Evolutionary conservation across 1,140 invertebrate genomes (phyloP).

Genomic region (Chironomus tepperi): DNA sequence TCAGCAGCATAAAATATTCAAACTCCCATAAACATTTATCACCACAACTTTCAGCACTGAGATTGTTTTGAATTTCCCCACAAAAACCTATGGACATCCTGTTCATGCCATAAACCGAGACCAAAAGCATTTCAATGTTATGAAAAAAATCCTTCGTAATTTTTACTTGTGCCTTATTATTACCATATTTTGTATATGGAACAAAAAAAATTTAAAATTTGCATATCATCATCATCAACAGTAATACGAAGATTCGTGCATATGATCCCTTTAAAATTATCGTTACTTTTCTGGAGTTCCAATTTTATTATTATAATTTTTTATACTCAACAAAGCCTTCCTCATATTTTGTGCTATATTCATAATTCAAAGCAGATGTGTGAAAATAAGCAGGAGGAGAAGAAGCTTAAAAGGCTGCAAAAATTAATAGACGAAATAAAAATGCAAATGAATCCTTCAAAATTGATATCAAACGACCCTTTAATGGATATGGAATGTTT

Average conservation of each 20-base stretch:
- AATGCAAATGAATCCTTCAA: background rate
- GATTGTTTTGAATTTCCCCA: too few species aligned
- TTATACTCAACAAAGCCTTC: background rate
- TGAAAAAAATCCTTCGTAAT: background rate
- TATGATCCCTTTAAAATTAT: background rate
- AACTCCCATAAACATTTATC: too few species aligned
- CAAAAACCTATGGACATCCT: too few species aligned
- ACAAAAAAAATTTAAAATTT: background rate
- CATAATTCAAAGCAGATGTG: too few species aligned
- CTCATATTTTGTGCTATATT: too few species aligned
- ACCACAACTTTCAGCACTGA: too few species aligned
- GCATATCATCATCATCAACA: background rate
- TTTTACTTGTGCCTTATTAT: too few species aligned
- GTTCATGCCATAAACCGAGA: too few species aligned
- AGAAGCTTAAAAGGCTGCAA: too few species aligned
- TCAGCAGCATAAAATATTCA: too few species aligned
- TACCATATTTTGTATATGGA: background rate
- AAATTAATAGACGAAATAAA: conserved; percentile 1
- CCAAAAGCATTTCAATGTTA: conserved; percentile 1
- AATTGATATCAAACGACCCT: conserved; percentile 6
- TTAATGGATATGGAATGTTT: background rate
- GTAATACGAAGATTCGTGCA: background rate
- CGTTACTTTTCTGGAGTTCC: background rate
- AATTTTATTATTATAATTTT: background rate
- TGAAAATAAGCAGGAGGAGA: background rate